phyloP scores from a whole-genome alignment of 2,797 vertebrate genomes.

The Malacoctenus gilli region DNA sequence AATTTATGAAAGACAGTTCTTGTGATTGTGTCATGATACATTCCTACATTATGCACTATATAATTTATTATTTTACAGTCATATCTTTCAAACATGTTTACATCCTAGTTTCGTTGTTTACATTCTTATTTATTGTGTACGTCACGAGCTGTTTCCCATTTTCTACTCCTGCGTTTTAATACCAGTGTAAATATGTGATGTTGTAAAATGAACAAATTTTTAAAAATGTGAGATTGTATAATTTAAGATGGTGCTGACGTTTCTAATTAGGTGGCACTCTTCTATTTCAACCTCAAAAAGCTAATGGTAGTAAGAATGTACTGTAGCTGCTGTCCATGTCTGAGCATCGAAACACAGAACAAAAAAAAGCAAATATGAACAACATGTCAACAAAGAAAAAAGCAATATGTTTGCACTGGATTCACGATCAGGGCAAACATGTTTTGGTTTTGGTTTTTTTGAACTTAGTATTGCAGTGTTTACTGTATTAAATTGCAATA shows the following conservation, averaged over 20 bases:
- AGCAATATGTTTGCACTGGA: slow-evolving; percentile 71
- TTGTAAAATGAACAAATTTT: slow-evolving; percentile 79
- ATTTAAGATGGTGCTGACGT: slow-evolving; percentile 82
- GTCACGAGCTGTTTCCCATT: slow-evolving; percentile 69
- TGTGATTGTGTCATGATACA: slow-evolving; percentile 44
- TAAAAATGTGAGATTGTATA: slow-evolving; percentile 78
- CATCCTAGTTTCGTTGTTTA: slow-evolving; percentile 60
- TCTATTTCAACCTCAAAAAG: slow-evolving; percentile 66
- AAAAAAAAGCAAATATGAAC: slow-evolving; percentile 31
- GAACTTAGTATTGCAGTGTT: slow-evolving; percentile 60
- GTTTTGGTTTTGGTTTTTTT: slow-evolving; percentile 19
- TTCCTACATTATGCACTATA: slow-evolving; percentile 66
- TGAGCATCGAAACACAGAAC: slow-evolving; percentile 45
- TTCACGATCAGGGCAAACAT: slow-evolving; percentile 21
- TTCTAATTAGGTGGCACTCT: slow-evolving; percentile 69
- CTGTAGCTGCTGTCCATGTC: slow-evolving; percentile 71
- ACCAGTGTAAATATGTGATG: slow-evolving; percentile 75
- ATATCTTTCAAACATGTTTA: slow-evolving; percentile 44
- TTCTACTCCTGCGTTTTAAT: slow-evolving; percentile 71
- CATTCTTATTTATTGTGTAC: slow-evolving; percentile 56
- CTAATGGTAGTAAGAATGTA: slow-evolving; percentile 73
- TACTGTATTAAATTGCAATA: slow-evolving; percentile 59
- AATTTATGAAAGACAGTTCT: slow-evolving; percentile 34
- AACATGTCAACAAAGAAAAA: slow-evolving; percentile 59
- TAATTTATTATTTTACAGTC: slow-evolving; percentile 55